Percentiles rank a stretch among this genome's conserved stretches.
These are phyloP conservation scores for Pseudomyrmex flavicornis DNA, from an alignment of 1,140 invertebrate species.

Conservation along the genomic window DNA sequence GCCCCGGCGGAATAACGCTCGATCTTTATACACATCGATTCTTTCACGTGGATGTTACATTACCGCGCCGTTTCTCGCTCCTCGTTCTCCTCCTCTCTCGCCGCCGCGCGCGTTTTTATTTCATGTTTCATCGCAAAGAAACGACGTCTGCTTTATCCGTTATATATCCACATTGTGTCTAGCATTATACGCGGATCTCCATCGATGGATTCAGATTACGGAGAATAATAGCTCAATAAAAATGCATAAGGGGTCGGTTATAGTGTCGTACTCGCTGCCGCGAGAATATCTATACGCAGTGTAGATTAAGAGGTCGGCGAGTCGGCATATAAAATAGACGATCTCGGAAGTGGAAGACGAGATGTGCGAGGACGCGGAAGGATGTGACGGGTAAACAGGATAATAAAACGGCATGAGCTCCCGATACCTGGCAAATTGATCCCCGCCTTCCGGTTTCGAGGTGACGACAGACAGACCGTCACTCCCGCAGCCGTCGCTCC, in stretches of 20 bases:
- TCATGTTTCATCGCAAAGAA: slow-evolving; percentile 5
- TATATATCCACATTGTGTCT: slow-evolving; percentile 33
- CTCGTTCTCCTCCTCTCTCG: background rate
- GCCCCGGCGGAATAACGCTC: background rate
- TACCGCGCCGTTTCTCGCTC: background rate
- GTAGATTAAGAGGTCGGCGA: slow-evolving; percentile 64
- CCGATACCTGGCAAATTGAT: slow-evolving; percentile 72
- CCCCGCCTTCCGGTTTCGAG: slow-evolving; percentile 62
- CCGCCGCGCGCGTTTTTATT: slow-evolving; percentile 20
- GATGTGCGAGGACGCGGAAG: background rate
- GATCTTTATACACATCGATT: slow-evolving; percentile 28
- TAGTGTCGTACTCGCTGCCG: slow-evolving; percentile 11
- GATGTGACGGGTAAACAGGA: slow-evolving; percentile 61
- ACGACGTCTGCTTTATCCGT: slow-evolving; percentile 35
- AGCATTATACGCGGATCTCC: background rate
- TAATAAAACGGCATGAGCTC: slow-evolving; percentile 71
- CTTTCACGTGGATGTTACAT: background rate
- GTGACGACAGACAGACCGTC: slow-evolving; percentile 69
- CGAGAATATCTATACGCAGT: background rate
- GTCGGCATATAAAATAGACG: slow-evolving; percentile 32
- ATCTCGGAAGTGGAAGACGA: background rate
- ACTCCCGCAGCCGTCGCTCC: slow-evolving; percentile 36
- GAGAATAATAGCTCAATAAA: slow-evolving; percentile 67
- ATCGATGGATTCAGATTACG: slow-evolving; percentile 66
- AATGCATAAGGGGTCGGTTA: slow-evolving; percentile 49